These are phyloP conservation scores for Planiliza haematocheilus DNA, from an alignment of 2,113 vertebrate genomes.

Conservation along the genomic window DNA sequence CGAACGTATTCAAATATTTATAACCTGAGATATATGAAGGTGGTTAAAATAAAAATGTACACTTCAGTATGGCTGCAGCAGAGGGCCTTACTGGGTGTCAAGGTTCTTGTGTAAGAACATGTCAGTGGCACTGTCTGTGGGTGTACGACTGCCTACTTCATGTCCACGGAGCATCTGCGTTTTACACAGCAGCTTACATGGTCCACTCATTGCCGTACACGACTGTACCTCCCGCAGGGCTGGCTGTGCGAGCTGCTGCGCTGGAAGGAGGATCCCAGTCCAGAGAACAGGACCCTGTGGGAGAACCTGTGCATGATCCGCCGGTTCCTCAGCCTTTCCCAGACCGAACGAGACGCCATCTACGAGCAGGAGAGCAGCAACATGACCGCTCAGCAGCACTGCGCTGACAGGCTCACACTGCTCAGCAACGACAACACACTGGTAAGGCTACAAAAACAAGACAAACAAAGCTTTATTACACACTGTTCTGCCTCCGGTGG, in stretches of 20 bases:
- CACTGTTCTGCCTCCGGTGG: neutral
- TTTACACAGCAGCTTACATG: no score
- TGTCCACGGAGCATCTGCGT: no score
- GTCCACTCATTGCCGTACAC: no score
- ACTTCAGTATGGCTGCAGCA: neutral
- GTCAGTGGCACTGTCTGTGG: neutral
- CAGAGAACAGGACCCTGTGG: conserved; percentile 95
- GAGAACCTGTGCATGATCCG: conserved; percentile 97
- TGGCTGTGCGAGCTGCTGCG: conserved; percentile 96
- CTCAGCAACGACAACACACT: conserved; percentile 90
- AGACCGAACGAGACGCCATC: conserved; percentile 92
- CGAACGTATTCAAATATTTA: neutral
- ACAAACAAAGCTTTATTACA: conserved; percentile 7
- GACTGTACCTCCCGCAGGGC: conserved; percentile 79
- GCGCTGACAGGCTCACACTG: conserved; percentile 89
- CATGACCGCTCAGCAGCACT: conserved; percentile 86
- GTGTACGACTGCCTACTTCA: neutral
- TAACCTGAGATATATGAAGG: conserved; percentile 3
- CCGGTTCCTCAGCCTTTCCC: conserved; percentile 93
- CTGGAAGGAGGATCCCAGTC: conserved; percentile 96
- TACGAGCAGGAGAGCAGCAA: conserved; percentile 95
- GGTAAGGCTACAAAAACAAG: conserved; percentile 81
- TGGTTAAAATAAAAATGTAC: neutral
- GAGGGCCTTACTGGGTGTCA: neutral
- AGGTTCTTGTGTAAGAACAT: no score